phyloP scores from a whole-genome alignment of 2,113 vertebrate genomes.

The Mixornis gularis region DNA sequence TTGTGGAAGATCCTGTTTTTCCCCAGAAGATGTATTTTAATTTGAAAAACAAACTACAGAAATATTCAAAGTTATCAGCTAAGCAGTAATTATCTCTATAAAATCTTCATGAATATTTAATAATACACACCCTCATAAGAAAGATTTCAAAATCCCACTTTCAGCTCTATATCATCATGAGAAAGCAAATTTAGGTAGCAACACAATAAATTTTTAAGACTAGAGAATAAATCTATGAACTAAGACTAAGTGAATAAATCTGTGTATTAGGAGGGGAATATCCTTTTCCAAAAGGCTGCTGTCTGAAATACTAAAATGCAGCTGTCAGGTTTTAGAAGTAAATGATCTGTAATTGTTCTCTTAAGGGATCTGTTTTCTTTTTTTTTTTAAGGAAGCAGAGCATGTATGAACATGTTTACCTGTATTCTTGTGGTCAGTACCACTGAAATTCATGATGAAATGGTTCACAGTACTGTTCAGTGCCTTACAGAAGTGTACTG shows the following conservation, averaged over 20 bases:
- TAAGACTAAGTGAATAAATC: neutral
- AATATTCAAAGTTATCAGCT: neutral
- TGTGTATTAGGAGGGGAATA: neutral
- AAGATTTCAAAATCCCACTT: neutral
- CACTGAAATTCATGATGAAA: neutral
- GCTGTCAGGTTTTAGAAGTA: neutral
- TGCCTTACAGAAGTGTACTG: neutral
- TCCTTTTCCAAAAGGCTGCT: neutral
- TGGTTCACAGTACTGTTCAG: neutral
- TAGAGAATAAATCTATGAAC: neutral
- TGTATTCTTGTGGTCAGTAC: neutral
- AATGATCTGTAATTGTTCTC: neutral
- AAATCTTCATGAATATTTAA: neutral
- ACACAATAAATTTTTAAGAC: neutral
- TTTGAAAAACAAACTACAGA: neutral
- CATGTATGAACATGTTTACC: neutral
- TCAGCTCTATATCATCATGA: neutral
- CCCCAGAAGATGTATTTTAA: accelerated
- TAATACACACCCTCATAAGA: neutral
- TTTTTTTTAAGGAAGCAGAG: neutral
- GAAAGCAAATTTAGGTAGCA: neutral
- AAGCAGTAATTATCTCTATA: neutral
- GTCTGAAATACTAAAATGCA: neutral
- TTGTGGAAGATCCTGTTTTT: neutral
- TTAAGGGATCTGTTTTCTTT: neutral